Evolutionary conservation across 2,797 vertebrate genomes (phyloP).

Genomic region (Decapterus maruadsi): DNA sequence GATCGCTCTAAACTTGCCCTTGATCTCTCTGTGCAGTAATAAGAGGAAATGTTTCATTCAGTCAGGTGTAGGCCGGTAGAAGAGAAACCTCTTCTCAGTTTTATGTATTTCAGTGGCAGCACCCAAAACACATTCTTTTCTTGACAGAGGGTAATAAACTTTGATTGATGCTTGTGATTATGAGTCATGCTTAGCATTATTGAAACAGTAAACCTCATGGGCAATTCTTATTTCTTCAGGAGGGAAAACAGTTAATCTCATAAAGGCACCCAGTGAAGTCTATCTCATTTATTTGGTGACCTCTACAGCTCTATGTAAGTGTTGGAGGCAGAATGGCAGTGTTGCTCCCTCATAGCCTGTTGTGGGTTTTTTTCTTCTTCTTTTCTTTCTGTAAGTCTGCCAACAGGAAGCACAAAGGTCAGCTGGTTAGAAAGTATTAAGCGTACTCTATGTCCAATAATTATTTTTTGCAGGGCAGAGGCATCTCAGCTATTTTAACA

Average conservation of each 20-base stretch:
- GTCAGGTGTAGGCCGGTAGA: background rate
- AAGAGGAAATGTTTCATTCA: constrained; percentile 30
- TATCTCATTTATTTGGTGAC: constrained; percentile 71
- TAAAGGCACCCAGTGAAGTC: constrained; percentile 54
- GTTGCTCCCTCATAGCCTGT: constrained; percentile 7
- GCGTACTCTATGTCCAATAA: constrained; percentile 2
- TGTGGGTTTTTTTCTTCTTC: constrained; percentile 10
- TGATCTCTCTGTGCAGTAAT: constrained; percentile 24
- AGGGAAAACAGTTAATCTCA: constrained; percentile 57
- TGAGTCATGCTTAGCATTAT: constrained; percentile 71
- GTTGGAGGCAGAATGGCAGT: constrained; percentile 40
- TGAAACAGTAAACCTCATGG: constrained; percentile 72
- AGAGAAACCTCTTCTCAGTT: constrained; percentile 31
- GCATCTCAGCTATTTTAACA: constrained; percentile 1
- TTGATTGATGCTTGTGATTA: constrained; percentile 75
- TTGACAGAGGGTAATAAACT: constrained; percentile 65
- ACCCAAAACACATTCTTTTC: constrained; percentile 51
- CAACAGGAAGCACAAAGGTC: constrained; percentile 14
- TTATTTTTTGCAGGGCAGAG: background rate
- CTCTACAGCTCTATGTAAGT: constrained; percentile 57
- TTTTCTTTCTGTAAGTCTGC: constrained; percentile 22
- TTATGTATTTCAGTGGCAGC: constrained; percentile 45
- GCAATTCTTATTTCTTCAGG: constrained; percentile 64
- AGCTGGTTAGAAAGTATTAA: constrained; percentile 7
- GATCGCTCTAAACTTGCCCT: constrained; percentile 17